Conservation (phyloP, 2,888 invertebrate species). For the Nomada flava region DNA sequence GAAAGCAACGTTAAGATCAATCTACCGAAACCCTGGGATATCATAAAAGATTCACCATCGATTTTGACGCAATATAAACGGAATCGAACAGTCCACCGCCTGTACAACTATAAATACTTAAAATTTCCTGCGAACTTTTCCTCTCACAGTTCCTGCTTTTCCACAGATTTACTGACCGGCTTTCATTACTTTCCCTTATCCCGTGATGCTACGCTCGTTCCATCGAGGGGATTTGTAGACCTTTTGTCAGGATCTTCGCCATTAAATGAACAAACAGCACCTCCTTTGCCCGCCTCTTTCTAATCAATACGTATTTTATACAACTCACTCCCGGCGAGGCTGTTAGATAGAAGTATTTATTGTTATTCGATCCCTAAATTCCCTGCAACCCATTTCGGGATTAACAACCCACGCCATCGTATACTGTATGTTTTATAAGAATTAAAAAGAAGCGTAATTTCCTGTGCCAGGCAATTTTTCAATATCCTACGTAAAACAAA, state of each 20-base stretch:
- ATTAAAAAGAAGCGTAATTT: too few species aligned
- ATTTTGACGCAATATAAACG: too few species aligned
- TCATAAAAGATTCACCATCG: too few species aligned
- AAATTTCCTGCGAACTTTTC: conserved; percentile 36
- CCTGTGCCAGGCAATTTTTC: too few species aligned
- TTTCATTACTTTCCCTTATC: conserved; percentile 45
- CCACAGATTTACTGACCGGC: conserved; percentile 34
- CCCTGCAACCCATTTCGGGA: too few species aligned
- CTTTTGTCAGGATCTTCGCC: conserved; percentile 52
- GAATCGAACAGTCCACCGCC: too few species aligned
- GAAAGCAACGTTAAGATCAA: not conserved
- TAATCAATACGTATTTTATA: conserved; percentile 36
- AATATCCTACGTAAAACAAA: too few species aligned
- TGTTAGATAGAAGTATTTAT: conserved; percentile 17
- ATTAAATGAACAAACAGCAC: conserved; percentile 46
- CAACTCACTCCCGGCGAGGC: conserved; percentile 13
- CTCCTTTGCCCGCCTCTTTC: not conserved
- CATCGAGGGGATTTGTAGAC: conserved; percentile 46
- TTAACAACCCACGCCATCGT: too few species aligned
- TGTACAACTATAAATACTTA: conserved; percentile 25
- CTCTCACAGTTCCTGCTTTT: not conserved
- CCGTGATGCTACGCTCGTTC: conserved; percentile 19
- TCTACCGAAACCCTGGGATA: too few species aligned
- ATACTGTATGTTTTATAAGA: too few species aligned
- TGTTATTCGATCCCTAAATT: not conserved